Evolutionary conservation across 2,888 invertebrate genomes (phyloP).

Genomic region (Dicranocentrus wangi): DNA sequence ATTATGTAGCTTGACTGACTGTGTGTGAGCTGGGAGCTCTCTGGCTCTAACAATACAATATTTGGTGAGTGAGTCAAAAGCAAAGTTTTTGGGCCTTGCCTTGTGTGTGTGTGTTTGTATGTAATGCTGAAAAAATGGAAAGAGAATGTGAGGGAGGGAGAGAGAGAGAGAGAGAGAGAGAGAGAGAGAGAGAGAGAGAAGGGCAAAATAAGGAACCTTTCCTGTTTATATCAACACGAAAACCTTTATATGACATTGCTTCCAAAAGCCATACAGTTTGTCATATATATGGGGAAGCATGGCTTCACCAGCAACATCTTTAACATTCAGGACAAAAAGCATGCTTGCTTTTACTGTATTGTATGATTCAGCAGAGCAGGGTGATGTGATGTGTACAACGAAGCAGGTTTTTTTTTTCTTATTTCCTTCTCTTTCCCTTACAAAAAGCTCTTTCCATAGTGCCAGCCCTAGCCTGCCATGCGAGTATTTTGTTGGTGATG

Average conservation of each 20-base stretch:
- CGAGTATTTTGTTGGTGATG: constrained; percentile 2
- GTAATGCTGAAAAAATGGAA: background rate
- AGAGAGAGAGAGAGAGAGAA: constrained; percentile 33
- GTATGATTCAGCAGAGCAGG: constrained; percentile 16
- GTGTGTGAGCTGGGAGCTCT: no score
- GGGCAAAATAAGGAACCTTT: constrained; percentile 39
- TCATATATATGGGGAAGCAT: constrained; percentile 21
- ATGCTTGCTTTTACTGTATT: constrained; percentile 39
- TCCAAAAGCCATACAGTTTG: background rate
- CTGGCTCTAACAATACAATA: constrained; percentile 42
- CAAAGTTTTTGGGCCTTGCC: constrained; percentile 27
- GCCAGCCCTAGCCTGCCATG: background rate
- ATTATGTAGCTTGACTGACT: no score
- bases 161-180: background rate
- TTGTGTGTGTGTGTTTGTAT: constrained; percentile 2
- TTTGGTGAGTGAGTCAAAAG: constrained; percentile 55
- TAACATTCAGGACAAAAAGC: constrained; percentile 38
- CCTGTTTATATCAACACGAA: constrained; percentile 6
- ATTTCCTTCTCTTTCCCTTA: constrained; percentile 19
- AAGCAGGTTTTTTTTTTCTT: background rate
- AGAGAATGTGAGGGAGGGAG: constrained; percentile 26
- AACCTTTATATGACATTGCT: constrained; percentile 7
- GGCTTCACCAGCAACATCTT: constrained; percentile 25
- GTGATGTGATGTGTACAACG: background rate
- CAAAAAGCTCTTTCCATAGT: background rate